A percentile compares a stretch with the other conserved stretches of the same genome.
These are phyloP conservation scores for Megalops cyprinoides DNA, from an alignment of 2,797 vertebrate species.

Conservation along the genomic window DNA sequence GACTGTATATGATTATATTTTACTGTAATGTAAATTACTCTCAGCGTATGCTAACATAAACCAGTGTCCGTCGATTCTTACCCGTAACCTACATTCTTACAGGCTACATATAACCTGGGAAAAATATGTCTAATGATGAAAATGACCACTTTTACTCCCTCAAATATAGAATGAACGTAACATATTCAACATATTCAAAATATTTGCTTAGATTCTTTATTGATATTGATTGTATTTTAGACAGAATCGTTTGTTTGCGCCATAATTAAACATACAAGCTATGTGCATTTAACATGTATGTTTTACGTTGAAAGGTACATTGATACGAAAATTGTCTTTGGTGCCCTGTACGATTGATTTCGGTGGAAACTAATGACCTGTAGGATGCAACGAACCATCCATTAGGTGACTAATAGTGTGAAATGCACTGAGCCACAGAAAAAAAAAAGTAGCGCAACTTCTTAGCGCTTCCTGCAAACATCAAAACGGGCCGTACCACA, in stretches of 20 bases:
- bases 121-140: too few species aligned
- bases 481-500: slow-evolving; percentile 32
- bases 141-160: too few species aligned
- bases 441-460: neutral
- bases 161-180: too few species aligned
- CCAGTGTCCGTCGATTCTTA: neutral
- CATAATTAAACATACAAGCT: too few species aligned
- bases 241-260: too few species aligned
- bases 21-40: neutral
- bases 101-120: too few species aligned
- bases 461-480: slow-evolving; percentile 28
- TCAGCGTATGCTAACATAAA: neutral
- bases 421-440: neutral
- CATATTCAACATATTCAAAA: too few species aligned
- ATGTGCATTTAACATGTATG: neutral
- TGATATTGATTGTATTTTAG: too few species aligned
- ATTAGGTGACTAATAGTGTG: neutral
- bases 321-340: too few species aligned
- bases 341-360: neutral
- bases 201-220: too few species aligned
- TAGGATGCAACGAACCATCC: neutral
- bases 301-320: neutral
- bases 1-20: neutral
- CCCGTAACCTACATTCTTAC: neutral
- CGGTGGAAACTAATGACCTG: neutral